Base-by-base conservation (phyloP, 2,888 invertebrate genomes). In the Harpalus rufipes region DNA sequence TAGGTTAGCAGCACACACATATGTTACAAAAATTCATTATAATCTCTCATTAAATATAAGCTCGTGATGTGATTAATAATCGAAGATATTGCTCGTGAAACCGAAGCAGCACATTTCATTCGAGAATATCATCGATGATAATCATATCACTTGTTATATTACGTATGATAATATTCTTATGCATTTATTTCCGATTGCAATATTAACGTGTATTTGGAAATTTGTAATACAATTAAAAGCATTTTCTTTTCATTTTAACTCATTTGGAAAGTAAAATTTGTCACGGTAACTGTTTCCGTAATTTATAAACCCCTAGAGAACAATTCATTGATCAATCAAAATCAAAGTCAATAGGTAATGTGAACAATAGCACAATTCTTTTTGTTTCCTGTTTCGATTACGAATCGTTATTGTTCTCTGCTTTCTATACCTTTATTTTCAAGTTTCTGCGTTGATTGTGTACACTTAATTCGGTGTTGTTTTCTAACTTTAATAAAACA, bases 371-470 rank as follows among this genome's bases (percentile, higher is more conserved):
- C 6, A 12, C 12, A 12, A 8, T 8, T 51, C 44, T 51, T 51
- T 25, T 51, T 51, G 10, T 51, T 51, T 51, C 44, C 44, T 51
- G 44, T 51, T 51, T 51, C 44, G 44, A 51, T 51, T 51, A 51
- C 2, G 44, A 51, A 51, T 51, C 44, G 44, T 8, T 51, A 51
- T 51, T 51, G 44, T 51, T 51, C 32, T 32, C 32, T 32, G 32
- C 6, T 32, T 32, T 32, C 44, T 10, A 51, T 5, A 12, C 12
- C 12, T 51, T 51, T 32, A 32, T 32, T 32, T 5, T 51, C 44
- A 10, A 12, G 6, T 51, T 51, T 51, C 7, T 12, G 1, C 44
- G 10, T 8, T 51, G 44, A 51, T 44, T 44, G 44, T 44, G 44
- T 44, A 10, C 5, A 5, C 10, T 5, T 44, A 44, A 44, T 51